A percentile compares a stretch with the other conserved stretches of the same genome.
phyloP scores from a whole-genome alignment of 2,113 vertebrate genomes.

The Himantopus leucocephalus region DNA sequence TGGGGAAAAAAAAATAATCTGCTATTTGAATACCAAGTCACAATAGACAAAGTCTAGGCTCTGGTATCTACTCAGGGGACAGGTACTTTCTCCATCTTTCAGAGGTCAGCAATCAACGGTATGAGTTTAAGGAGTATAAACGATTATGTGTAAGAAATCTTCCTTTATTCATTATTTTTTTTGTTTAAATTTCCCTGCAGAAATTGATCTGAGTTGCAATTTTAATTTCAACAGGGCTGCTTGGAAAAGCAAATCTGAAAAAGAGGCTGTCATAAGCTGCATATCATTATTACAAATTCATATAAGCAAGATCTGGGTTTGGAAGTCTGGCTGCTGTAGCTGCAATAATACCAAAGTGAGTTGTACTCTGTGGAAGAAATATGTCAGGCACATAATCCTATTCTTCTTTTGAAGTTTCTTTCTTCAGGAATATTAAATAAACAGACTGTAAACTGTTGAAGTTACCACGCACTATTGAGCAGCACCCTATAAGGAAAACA shows the following conservation, averaged over 20 bases:
- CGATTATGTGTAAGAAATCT: background rate
- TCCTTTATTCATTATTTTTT: background rate
- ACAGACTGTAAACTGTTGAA: slow-evolving; percentile 29
- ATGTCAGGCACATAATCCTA: background rate
- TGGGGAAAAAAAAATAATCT: background rate
- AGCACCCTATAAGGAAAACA: slow-evolving; percentile 27
- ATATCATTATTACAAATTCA: slow-evolving; percentile 5
- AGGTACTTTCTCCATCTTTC: slow-evolving; percentile 12
- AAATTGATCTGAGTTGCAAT: slow-evolving; percentile 18
- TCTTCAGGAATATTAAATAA: slow-evolving; percentile 59
- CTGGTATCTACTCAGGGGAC: background rate
- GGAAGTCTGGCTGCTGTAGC: slow-evolving; percentile 19
- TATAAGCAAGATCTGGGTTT: background rate
- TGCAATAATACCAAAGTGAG: slow-evolving; percentile 5
- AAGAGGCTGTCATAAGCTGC: background rate
- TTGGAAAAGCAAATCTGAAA: slow-evolving; percentile 1
- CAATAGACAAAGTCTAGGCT: background rate
- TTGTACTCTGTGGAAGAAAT: background rate
- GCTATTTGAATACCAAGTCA: slow-evolving; percentile 25
- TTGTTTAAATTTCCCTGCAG: slow-evolving; percentile 42
- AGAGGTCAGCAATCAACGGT: background rate
- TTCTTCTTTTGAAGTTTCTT: slow-evolving; percentile 52
- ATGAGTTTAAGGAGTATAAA: slow-evolving; percentile 21
- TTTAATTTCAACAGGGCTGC: slow-evolving; percentile 32
- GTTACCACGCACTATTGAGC: background rate